Evolutionary conservation across 2,113 vertebrate species (phyloP), one percentile per base, ranked within the genome.

Genomic region (Ammodytes marinus): DNA sequence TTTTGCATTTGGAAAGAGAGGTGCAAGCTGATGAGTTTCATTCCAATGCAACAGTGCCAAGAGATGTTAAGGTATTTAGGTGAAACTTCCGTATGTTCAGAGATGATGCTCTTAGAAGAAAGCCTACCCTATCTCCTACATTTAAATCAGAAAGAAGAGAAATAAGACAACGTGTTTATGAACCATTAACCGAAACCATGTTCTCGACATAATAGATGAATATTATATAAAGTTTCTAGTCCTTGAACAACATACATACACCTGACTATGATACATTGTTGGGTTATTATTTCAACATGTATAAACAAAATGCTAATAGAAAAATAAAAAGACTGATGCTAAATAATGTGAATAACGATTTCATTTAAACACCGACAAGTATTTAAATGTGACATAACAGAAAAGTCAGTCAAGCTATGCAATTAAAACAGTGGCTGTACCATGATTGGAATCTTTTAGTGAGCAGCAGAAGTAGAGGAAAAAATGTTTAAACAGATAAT

Each of bases 391-490:
- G 8, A 53, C 6, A 49, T 46, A 74, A 64, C 50, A 43, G 49
- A 7, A 57, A 47, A 14, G 15, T n/a, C 11, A 17, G 6, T 47
- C 7, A 72, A n/a, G 55, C 39, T n/a, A 40, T 40, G 5, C 10
- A 4, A 1, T 9, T 64, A 63, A 49, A 54, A 64, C 49, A 72
- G 54, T 10, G 39, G 14, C 46, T 53, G 14, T 3, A 53, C 40
- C 5, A 14, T 17, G n/a, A 43, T 1, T 1, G 72, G 37, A n/a
- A 14, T 40, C 13, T 4, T 49, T 63, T 52, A 8, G 13, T 65
- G 27, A 67, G 12, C 6, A 82, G 69, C 69, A 73, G 17, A 13
- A 47, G 58, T 7, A 70, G 43, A 75, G 12, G 10, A 37, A 68
- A 43, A 13, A 35, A 66, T 45, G 15, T n/a, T 42, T 64, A 37